These are phyloP conservation scores for Lycia hirtaria DNA, from an alignment of 2,888 invertebrate species.

Conservation along the genomic window DNA sequence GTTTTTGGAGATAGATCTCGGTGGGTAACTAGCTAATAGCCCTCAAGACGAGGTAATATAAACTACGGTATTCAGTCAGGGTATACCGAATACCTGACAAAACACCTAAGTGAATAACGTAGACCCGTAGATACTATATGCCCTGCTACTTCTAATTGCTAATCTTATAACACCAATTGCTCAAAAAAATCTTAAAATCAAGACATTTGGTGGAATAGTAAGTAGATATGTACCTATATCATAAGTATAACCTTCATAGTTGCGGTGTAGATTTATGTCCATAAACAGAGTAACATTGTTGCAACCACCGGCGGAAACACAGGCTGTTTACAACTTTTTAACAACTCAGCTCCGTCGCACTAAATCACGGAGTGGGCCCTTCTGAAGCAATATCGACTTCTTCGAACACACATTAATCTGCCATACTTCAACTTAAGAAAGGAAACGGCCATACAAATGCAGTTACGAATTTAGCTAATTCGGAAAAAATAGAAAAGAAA, in stretches of 20 bases:
- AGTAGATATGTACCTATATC: neutral
- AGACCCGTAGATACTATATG: no score
- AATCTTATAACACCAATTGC: no score
- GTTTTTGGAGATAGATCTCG: no score
- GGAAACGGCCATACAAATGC: conserved; percentile 74
- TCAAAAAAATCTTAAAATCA: no score
- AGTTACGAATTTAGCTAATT: conserved; percentile 63
- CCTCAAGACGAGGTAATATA: no score
- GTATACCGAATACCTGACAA: no score
- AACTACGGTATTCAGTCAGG: no score
- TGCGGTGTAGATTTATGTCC: neutral
- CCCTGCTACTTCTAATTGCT: no score
- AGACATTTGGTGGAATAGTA: no score
- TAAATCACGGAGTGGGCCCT: conserved; percentile 81
- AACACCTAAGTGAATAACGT: no score
- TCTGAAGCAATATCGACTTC: conserved; percentile 83
- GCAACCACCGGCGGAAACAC: conserved; percentile 77
- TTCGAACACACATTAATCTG: conserved; percentile 83
- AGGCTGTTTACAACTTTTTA: conserved; percentile 84
- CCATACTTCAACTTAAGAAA: conserved; percentile 79
- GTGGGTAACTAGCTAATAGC: no score
- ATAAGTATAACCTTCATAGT: neutral
- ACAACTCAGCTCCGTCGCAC: conserved; percentile 73
- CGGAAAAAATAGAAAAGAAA: conserved; percentile 43
- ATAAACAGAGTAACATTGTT: conserved; percentile 63